Evolutionary conservation across 2,113 vertebrate genomes (phyloP), one percentile per base, ranked within the genome.

Genomic region (Pygoscelis antarcticus): DNA sequence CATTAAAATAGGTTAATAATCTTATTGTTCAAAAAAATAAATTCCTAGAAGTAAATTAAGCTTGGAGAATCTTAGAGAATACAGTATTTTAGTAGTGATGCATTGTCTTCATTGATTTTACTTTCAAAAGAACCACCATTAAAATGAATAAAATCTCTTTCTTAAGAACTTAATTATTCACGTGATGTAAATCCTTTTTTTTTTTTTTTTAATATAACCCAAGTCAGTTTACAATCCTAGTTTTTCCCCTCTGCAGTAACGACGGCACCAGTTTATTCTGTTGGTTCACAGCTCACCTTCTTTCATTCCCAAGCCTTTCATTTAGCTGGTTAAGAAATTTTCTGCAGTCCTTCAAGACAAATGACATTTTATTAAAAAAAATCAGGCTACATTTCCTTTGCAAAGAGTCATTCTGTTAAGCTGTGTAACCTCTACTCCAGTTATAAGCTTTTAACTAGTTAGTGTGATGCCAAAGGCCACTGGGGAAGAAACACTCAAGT

Each of bases 281-380:
- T 16, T 44, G 7, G 11, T 40, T 72, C 29, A 62, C 7, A 40
- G 5, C 95, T 95, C 98, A 99, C 99, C 98, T 98, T 96, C 97
- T 98, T 61, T 97, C 79, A 82, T 98, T 96, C 52, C 98, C 98
- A 95, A 98, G 98, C 70, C 96, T 98, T 82, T 94, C 82, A 87
- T 99, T 99, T 52, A 99, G 91, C 57, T 92, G 77, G 90, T 99
- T 99, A 89, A 99, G 98, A 98, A 99, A 99, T 77, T 83, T 98
- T 85, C 99, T 98, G 85, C 98, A 98, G 87, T 99, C 99, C 99
- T 99, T 97, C 44, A 97, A 98, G 78, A 87, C 11, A 97, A 98
- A 96, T 26, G 6, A 95, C 30, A 94, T 34, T 3, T 72, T 55
- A 66, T 84, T 88, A 77, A 76, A 85, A 85, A 34, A 25, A 7